Conservation (phyloP, 2,888 invertebrate species). For the Trimorus sp. region DNA sequence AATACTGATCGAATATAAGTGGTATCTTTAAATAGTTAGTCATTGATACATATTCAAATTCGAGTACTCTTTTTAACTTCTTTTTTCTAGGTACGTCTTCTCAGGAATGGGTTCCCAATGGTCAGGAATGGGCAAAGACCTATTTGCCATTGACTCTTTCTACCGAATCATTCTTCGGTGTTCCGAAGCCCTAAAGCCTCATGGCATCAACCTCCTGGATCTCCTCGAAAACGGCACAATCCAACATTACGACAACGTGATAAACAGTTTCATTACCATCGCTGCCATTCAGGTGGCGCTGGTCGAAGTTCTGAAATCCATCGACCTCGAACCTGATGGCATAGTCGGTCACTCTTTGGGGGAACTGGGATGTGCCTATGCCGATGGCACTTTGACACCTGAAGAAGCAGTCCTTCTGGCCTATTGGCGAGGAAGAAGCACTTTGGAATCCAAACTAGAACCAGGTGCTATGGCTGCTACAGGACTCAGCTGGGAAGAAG, state of each 20-base stretch:
- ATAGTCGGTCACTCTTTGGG: conserved; percentile 98
- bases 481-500: conserved; percentile 94
- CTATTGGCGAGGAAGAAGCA: conserved; percentile 95
- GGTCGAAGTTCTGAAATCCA: conserved; percentile 90
- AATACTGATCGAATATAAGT: too few relatives aligned
- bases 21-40: too few relatives aligned
- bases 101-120: conserved; percentile 99
- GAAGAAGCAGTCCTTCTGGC: conserved; percentile 97
- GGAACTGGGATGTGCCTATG: conserved; percentile 96
- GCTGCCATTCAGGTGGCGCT: conserved; percentile 98
- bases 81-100: conserved; percentile 86
- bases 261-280: conserved; percentile 96
- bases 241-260: conserved; percentile 90
- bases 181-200: conserved; percentile 89
- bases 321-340: conserved; percentile 94
- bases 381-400: conserved; percentile 96
- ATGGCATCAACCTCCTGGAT: conserved; percentile 91
- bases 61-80: too few relatives aligned
- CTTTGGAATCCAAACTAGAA: conserved; percentile 88
- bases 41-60: too few relatives aligned
- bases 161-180: conserved; percentile 89
- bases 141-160: conserved; percentile 93
- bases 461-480: conserved; percentile 96
- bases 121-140: conserved; percentile 96
- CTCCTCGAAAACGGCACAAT: conserved; percentile 90